Conservation (phyloP, 2,888 invertebrate genomes). For the Nudaria mundana region DNA sequence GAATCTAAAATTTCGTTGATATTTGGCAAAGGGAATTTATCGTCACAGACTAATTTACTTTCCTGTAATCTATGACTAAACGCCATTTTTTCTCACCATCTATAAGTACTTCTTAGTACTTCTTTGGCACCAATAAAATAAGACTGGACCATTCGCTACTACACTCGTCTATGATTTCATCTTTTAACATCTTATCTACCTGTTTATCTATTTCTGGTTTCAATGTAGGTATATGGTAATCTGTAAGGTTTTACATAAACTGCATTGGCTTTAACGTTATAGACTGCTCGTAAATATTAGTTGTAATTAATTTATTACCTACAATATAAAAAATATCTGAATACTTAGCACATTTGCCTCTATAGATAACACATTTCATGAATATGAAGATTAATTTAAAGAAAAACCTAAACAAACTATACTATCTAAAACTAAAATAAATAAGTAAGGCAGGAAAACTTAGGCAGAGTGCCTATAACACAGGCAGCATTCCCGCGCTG, state of each 20-base stretch:
- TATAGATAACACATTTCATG: no score
- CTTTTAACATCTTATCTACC: neutral
- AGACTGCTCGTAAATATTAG: neutral
- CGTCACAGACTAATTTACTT: neutral
- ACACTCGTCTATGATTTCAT: neutral
- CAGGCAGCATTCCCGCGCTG: no score
- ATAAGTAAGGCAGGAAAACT: no score
- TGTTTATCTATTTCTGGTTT: neutral
- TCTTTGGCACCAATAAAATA: neutral
- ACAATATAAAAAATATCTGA: neutral
- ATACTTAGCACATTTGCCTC: neutral
- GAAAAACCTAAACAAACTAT: no score
- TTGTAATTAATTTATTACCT: neutral
- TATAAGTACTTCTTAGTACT: no score
- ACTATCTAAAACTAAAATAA: no score
- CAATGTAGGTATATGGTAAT: neutral
- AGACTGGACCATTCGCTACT: neutral
- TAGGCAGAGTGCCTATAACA: no score
- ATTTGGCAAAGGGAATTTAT: slow-evolving; percentile 3
- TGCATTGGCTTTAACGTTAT: neutral
- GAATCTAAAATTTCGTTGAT: slow-evolving; percentile 1
- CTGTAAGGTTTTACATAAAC: neutral
- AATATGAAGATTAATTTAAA: no score
- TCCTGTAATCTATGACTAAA: neutral
- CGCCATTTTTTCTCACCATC: neutral